These are phyloP conservation scores for Chloroceryle inda DNA, from an alignment of 2,797 vertebrate species.

Conservation along the genomic window DNA sequence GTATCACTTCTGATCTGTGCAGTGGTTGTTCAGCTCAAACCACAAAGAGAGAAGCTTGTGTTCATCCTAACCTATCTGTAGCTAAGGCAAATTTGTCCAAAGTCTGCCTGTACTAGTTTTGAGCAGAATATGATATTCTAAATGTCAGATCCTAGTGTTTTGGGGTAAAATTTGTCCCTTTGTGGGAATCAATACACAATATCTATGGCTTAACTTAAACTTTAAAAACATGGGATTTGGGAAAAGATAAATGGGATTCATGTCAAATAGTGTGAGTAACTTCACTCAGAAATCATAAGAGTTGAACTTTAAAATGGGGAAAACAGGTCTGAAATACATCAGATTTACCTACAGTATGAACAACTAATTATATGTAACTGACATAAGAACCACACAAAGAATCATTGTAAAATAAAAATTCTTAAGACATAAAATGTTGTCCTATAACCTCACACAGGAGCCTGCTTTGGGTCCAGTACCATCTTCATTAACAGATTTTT, in stretches of 20 bases:
- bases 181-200: neutral
- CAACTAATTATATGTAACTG: neutral
- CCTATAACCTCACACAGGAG: neutral
- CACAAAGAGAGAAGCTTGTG: neutral
- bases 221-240: neutral
- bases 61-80: neutral
- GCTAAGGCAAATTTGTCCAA: neutral
- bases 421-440: neutral
- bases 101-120: neutral
- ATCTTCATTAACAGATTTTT: neutral
- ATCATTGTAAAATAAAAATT: neutral
- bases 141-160: neutral
- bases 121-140: neutral
- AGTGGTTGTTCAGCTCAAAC: neutral
- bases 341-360: neutral
- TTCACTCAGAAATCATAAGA: neutral
- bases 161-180: neutral
- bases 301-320: neutral
- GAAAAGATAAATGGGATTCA: neutral
- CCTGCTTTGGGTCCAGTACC: neutral
- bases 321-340: neutral
- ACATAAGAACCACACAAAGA: neutral
- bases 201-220: neutral
- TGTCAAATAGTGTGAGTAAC: neutral
- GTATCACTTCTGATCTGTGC: neutral